phyloP scores from a whole-genome alignment of 2,113 vertebrate genomes.

The Lepidothrix coronata region DNA sequence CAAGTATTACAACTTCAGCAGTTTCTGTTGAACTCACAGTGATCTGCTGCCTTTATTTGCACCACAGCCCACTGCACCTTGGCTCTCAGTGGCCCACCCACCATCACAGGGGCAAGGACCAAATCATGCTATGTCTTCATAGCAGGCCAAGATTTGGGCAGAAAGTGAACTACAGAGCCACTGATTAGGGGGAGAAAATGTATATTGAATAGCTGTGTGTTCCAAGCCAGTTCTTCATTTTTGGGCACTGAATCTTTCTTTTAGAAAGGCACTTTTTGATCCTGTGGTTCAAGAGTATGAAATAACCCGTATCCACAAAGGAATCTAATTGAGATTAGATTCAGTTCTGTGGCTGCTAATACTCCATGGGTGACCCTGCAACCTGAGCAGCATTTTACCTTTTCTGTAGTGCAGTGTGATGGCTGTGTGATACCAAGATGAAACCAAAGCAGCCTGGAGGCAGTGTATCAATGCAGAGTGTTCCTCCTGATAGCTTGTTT shows the following conservation, averaged over 20 bases:
- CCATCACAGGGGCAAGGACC: background rate
- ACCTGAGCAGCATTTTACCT: background rate
- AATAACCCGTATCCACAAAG: background rate
- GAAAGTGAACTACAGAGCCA: background rate
- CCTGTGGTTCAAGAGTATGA: background rate
- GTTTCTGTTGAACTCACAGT: background rate
- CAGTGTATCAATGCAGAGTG: background rate
- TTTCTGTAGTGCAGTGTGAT: background rate
- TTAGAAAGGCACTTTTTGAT: background rate
- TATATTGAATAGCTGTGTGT: background rate
- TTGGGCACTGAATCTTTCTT: background rate
- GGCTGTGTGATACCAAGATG: background rate
- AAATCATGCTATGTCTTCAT: background rate
- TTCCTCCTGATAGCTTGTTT: background rate
- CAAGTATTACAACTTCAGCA: background rate
- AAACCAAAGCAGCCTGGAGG: background rate
- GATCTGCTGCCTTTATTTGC: background rate
- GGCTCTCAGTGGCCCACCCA: background rate
- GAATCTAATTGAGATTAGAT: background rate
- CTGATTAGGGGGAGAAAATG: background rate
- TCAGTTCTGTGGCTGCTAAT: background rate
- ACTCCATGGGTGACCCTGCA: background rate
- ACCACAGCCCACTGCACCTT: background rate
- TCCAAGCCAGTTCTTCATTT: background rate
- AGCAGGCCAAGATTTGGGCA: background rate